phyloP scores from a whole-genome alignment of 2,113 vertebrate genomes.

The Bucco capensis region DNA sequence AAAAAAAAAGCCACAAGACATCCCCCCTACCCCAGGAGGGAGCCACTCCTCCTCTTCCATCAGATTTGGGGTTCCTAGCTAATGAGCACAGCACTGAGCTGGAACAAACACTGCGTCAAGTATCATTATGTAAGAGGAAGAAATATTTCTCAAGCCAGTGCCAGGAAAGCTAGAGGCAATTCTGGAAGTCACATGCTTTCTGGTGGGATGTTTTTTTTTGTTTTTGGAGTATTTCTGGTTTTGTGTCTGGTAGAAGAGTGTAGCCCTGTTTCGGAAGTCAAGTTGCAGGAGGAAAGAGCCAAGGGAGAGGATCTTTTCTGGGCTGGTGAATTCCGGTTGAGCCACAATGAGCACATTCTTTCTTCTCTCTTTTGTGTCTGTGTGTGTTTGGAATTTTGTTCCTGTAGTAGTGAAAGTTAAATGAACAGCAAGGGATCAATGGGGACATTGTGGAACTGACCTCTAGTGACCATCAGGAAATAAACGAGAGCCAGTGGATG shows the following conservation, averaged over 20 bases:
- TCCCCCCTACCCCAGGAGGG: not conserved
- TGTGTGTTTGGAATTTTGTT: slow-evolving; percentile 45
- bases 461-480: slow-evolving; percentile 40
- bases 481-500: not conserved
- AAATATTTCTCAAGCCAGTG: slow-evolving; percentile 76
- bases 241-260: slow-evolving; percentile 20
- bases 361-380: slow-evolving; percentile 25
- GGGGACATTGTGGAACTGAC: slow-evolving; percentile 28
- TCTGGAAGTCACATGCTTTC: slow-evolving; percentile 68
- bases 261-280: slow-evolving; percentile 41
- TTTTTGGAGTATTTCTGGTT: slow-evolving; percentile 2
- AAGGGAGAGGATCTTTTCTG: slow-evolving; percentile 45
- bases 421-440: not conserved
- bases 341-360: slow-evolving; percentile 56
- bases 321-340: slow-evolving; percentile 46
- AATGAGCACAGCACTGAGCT: slow-evolving; percentile 63
- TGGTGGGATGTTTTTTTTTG: slow-evolving; percentile 50
- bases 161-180: slow-evolving; percentile 65
- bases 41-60: slow-evolving; percentile 33
- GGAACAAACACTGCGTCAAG: slow-evolving; percentile 67
- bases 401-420: slow-evolving; percentile 51
- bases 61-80: slow-evolving; percentile 50
- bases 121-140: slow-evolving; percentile 72
- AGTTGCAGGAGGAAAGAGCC: slow-evolving; percentile 43
- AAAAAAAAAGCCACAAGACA: not conserved